Evolutionary conservation across 1,140 invertebrate genomes (phyloP).

Genomic region (Solen grandis): DNA sequence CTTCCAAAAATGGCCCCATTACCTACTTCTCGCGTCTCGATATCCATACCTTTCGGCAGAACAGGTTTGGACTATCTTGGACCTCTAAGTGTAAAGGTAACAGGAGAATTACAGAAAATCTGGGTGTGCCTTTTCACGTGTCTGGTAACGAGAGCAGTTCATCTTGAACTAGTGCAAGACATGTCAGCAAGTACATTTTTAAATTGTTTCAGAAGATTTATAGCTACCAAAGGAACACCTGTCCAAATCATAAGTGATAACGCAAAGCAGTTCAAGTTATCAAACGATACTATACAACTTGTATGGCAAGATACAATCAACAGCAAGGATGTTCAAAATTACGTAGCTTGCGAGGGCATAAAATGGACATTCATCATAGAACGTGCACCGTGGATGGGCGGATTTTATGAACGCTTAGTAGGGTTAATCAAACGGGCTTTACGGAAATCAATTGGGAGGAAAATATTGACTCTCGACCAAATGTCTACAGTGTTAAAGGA

Average conservation of each 20-base stretch:
- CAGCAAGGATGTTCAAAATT: not conserved
- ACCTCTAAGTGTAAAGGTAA: not conserved
- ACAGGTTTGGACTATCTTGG: conserved; percentile 6
- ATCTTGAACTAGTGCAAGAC: conserved; percentile 32
- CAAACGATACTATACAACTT: not conserved
- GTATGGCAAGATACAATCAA: not conserved
- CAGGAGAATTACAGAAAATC: not conserved
- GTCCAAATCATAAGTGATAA: conserved; percentile 26
- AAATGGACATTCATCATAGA: conserved; percentile 21
- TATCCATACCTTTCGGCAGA: not conserved
- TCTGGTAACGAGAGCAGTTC: conserved; percentile 21
- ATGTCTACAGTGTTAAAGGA: conserved; percentile 23
- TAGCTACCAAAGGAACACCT: conserved; percentile 4
- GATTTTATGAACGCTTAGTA: conserved; percentile 27
- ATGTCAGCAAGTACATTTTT: conserved; percentile 13
- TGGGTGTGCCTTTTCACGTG: conserved; percentile 27
- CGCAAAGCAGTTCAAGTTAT: conserved; percentile 12
- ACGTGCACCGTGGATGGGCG: conserved; percentile 31
- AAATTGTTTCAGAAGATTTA: conserved; percentile 13
- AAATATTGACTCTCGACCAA: not conserved
- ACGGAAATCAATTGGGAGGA: conserved; percentile 26
- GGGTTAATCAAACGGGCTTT: conserved; percentile 15
- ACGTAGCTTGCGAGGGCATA: not conserved
- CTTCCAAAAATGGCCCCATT: conserved; percentile 9
- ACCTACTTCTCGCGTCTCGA: not conserved